phyloP scores from a whole-genome alignment of 2,888 invertebrate genomes.

The Nematopogon swammerdamellus region DNA sequence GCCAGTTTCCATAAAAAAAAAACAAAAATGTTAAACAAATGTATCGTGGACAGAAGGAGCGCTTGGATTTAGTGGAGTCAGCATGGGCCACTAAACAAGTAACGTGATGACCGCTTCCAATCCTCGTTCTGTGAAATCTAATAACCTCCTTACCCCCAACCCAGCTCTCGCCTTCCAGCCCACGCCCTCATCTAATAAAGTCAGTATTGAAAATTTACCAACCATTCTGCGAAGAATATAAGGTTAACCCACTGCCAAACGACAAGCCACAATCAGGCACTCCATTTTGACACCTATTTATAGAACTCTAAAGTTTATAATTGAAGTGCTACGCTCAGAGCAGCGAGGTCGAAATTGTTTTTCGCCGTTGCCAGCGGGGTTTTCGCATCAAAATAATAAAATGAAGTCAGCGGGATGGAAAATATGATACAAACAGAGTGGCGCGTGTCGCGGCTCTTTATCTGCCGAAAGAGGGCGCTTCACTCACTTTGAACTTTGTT shows the following conservation, averaged over 20 bases:
- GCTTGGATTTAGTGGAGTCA: no score
- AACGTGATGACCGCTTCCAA: no score
- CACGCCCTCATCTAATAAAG: slow-evolving; percentile 48
- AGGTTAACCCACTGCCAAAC: slow-evolving; percentile 41
- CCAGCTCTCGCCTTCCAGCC: slow-evolving; percentile 31
- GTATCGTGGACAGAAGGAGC: no score
- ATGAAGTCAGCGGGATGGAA: slow-evolving; percentile 28
- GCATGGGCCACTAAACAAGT: no score
- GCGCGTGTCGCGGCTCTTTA: slow-evolving; percentile 13
- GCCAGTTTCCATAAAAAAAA: no score
- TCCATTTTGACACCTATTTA: slow-evolving; percentile 11
- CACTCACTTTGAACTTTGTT: no score
- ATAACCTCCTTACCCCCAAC: slow-evolving; percentile 38
- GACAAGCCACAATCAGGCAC: slow-evolving; percentile 22
- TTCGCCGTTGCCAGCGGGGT: slow-evolving; percentile 20
- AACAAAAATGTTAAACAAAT: no score
- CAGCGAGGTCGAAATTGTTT: slow-evolving; percentile 20
- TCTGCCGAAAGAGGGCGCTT: background rate
- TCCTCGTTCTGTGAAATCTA: slow-evolving; percentile 28
- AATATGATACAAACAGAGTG: slow-evolving; percentile 35
- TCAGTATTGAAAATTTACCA: slow-evolving; percentile 59
- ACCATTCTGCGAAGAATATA: slow-evolving; percentile 52
- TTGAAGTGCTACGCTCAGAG: background rate
- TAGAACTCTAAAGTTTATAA: background rate
- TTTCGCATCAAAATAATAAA: slow-evolving; percentile 33